These are phyloP conservation scores for Whitmania pigra DNA, from an alignment of 1,140 invertebrate genomes.

Conservation along the genomic window DNA sequence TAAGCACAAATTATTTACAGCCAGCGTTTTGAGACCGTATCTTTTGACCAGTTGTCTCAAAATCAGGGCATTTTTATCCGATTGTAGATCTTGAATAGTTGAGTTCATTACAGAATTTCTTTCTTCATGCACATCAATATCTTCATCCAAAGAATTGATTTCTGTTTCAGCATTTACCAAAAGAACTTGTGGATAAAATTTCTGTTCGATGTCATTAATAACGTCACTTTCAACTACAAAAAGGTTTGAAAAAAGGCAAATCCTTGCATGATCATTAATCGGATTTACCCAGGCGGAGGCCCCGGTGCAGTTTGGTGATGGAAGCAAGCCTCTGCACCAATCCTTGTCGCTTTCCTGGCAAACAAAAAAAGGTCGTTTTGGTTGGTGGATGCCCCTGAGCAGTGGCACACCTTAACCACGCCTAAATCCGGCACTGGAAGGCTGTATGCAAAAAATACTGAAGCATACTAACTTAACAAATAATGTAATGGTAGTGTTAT, in stretches of 20 bases:
- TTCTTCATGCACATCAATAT: slow-evolving; percentile 7
- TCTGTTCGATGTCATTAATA: slow-evolving; percentile 9
- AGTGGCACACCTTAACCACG: no score
- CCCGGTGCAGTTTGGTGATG: no score
- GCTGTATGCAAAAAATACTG: no score
- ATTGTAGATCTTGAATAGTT: not conserved
- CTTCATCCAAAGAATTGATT: not conserved
- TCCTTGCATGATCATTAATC: slow-evolving; percentile 46
- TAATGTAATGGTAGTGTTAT: no score
- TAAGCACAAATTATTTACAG: slow-evolving; percentile 16
- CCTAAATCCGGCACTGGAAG: no score
- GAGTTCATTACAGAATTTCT: not conserved
- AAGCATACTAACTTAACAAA: no score
- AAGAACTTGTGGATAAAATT: not conserved
- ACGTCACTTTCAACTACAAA: slow-evolving; percentile 44
- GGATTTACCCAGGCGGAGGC: no score
- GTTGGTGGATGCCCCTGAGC: no score
- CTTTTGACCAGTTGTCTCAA: slow-evolving; percentile 4
- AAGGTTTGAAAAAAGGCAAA: slow-evolving; percentile 45
- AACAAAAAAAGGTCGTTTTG: no score
- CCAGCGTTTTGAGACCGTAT: slow-evolving; percentile 1
- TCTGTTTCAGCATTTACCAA: not conserved
- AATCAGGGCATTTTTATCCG: not conserved
- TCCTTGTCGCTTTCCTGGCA: no score
- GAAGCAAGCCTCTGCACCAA: no score